A percentile compares a stretch with the other conserved stretches of the same genome.
phyloP scores from a whole-genome alignment of 2,797 vertebrate genomes.

The Acrocephalus scirpaceus region DNA sequence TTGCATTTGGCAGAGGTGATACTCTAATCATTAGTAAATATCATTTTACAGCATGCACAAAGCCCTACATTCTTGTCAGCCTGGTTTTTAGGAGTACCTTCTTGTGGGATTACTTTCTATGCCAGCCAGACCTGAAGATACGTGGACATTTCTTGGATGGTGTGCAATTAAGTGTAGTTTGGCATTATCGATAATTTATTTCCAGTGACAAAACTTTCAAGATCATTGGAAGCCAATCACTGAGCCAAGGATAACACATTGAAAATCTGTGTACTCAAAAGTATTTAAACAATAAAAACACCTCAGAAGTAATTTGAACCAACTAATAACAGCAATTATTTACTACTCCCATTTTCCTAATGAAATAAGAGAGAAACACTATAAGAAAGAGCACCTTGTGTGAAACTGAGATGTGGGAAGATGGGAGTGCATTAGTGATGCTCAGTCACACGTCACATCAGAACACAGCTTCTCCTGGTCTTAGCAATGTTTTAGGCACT shows the following conservation, averaged over 20 bases:
- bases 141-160: background rate
- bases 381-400: background rate
- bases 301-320: background rate
- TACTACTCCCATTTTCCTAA: background rate
- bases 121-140: background rate
- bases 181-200: background rate
- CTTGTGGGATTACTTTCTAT: background rate
- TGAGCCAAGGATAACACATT: background rate
- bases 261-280: background rate
- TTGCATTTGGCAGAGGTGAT: background rate
- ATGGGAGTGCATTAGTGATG: background rate
- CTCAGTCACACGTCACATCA: rapidly evolving
- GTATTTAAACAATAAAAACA: background rate
- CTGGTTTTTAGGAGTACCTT: background rate
- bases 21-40: background rate
- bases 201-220: background rate
- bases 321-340: background rate
- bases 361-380: background rate
- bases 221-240: background rate
- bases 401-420: background rate
- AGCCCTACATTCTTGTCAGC: background rate
- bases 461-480: background rate
- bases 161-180: background rate
- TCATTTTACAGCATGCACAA: background rate
- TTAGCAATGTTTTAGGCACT: background rate